A percentile compares a stretch with the other conserved stretches of the same genome.
phyloP scores from a whole-genome alignment of 35 echinoderm and acorn worm species.

The Diadema setosum region DNA sequence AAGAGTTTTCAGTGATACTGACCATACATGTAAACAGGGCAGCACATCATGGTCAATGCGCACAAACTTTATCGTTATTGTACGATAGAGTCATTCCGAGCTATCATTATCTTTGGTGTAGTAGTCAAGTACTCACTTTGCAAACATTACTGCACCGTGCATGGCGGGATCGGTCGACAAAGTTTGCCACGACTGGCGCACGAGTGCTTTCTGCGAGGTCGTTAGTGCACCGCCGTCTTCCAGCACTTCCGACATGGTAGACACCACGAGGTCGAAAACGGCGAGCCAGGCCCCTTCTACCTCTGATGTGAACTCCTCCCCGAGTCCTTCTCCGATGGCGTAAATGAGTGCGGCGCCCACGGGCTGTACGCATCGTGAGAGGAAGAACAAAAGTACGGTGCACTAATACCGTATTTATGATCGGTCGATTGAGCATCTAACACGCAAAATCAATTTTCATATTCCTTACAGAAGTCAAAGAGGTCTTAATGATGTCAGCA shows the following conservation, averaged over 20 bases:
- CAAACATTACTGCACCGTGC: constrained; percentile 38
- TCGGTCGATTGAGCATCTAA: no score
- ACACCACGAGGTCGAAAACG: not conserved
- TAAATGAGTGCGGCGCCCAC: not conserved
- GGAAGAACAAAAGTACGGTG: no score
- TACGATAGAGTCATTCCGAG: no score
- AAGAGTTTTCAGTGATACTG: no score
- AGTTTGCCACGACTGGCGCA: constrained; percentile 5
- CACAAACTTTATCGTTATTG: no score
- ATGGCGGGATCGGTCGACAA: not conserved
- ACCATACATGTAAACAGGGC: no score
- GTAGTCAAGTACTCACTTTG: constrained; percentile 27
- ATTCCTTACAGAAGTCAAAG: no score
- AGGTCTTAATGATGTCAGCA: no score
- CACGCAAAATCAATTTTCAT: no score
- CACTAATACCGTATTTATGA: no score
- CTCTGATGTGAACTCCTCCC: not conserved
- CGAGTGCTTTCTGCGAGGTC: not conserved
- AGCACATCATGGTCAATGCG: no score
- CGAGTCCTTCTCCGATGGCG: constrained; percentile 6
- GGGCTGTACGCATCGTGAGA: not conserved
- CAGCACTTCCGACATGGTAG: not conserved
- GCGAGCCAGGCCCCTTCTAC: not conserved
- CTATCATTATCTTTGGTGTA: no score
- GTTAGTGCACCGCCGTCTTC: not conserved